Evolutionary conservation across 2,888 invertebrate genomes (phyloP).

Genomic region (Eucera pruinosa): DNA sequence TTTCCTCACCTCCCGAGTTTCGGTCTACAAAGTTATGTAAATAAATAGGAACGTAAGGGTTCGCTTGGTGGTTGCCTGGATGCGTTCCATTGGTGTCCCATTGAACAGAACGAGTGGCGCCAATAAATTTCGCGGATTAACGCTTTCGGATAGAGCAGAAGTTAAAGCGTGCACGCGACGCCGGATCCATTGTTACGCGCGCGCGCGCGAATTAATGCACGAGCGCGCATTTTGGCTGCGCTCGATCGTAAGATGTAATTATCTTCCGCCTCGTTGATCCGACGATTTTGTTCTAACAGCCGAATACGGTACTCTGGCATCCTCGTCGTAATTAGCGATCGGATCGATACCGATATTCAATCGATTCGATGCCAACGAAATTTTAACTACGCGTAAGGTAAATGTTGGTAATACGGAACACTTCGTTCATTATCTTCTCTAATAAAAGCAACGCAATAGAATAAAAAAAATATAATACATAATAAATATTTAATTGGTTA

Average conservation of each 20-base stretch:
- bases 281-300: conserved; percentile 12
- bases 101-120: background rate
- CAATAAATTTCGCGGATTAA: conserved; percentile 45
- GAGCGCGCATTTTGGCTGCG: conserved; percentile 41
- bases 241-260: conserved; percentile 60
- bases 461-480: too few relatives aligned
- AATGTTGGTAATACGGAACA: too few relatives aligned
- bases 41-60: background rate
- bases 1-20: too few relatives aligned
- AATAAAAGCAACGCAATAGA: too few relatives aligned
- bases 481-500: too few relatives aligned
- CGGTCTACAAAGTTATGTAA: background rate
- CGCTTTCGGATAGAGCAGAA: conserved; percentile 23
- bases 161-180: conserved; percentile 33
- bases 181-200: conserved; percentile 43
- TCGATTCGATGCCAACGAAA: too few relatives aligned
- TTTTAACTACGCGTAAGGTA: too few relatives aligned
- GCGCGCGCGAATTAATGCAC: conserved; percentile 55
- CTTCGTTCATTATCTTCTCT: too few relatives aligned
- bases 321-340: too few relatives aligned
- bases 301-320: background rate
- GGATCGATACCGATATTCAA: too few relatives aligned
- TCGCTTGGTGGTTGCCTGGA: background rate
- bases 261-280: conserved; percentile 39
- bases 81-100: too few relatives aligned